Base-by-base conservation (phyloP, 2,797 vertebrate genomes). In the Silurus aristotelis region DNA sequence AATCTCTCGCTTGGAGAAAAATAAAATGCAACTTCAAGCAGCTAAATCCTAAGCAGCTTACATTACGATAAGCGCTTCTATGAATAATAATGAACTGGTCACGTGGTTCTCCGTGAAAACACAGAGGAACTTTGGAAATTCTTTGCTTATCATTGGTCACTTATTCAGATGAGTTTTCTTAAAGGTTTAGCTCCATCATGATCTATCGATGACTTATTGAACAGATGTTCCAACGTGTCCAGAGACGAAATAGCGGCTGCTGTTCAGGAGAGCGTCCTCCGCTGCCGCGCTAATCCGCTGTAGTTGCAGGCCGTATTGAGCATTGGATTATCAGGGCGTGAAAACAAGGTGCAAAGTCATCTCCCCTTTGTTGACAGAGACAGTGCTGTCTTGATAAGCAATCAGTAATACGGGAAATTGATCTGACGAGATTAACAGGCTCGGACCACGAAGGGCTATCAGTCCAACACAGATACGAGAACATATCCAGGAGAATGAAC, bases 341-440 rank as follows among this genome's bases (percentile, higher is more conserved):
- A 60, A 87, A 86, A 83, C 52, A 87, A 84, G 85, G 82, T 10
- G 84, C 85, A 87, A 89, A 82, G 86, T 83, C 86, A 85, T 88
- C 86, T 77, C 84, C 72, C 46, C 73, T 86, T 87, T 90, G 89
- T 90, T 88, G 86, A 84, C 86, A 83, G 86, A 89, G 80, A 84
- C 84, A 82, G 86, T 73, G 72, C 58, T 9, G 77, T 84, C 83
- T 77, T 61, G 88, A 90, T 90, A 89, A 89, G 90, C 86, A 89
- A 88, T 91, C 89, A 84, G 87, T 72, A 85, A 86, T 87, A 86
- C 60, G 73, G 71, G 67, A 88, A 89, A 90, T 82, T 80, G 88
- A 88, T 78, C 83, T 75, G 84, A 91, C 88, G 84, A 91, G 90
- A 91, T 89, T 83, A 88, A 87, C 86, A 76, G 83, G 83, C 75